Evolutionary conservation across 2,113 vertebrate genomes (phyloP).

Genomic region (Caracal caracal): DNA sequence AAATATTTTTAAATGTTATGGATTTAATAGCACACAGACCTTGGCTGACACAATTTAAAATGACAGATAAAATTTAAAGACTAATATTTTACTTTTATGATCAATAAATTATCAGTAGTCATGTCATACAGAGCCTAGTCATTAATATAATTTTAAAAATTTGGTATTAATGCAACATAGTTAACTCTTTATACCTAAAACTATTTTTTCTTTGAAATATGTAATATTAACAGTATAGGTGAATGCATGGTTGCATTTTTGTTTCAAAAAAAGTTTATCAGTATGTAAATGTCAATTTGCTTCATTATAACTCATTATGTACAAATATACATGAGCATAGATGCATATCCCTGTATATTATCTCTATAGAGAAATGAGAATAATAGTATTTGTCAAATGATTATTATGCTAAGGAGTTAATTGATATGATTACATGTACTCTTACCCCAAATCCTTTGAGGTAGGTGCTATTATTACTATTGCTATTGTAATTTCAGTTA

Average conservation of each 20-base stretch:
- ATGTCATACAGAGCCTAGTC: constrained; percentile 47
- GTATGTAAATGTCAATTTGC: not conserved
- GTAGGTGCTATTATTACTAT: not conserved
- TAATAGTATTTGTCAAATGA: not conserved
- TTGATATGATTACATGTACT: not conserved
- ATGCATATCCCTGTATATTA: not conserved
- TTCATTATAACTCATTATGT: not conserved
- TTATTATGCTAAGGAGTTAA: not conserved
- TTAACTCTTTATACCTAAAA: constrained; percentile 49
- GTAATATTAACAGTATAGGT: not conserved
- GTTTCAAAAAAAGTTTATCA: not conserved
- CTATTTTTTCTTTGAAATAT: not conserved
- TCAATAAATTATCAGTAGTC: constrained; percentile 70
- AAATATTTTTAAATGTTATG: constrained; percentile 76
- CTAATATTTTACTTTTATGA: constrained; percentile 77
- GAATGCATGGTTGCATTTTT: not conserved
- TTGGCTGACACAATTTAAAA: constrained; percentile 75
- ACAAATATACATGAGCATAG: not conserved
- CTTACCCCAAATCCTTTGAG: not conserved
- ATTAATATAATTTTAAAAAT: constrained; percentile 58
- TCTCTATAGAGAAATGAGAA: not conserved
- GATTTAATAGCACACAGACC: constrained; percentile 74
- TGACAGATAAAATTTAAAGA: constrained; percentile 78
- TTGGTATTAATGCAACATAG: constrained; percentile 31
- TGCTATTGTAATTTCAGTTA: not conserved